Conservation (phyloP, 2,113 vertebrate genomes). For the Nycticorax nycticorax region DNA sequence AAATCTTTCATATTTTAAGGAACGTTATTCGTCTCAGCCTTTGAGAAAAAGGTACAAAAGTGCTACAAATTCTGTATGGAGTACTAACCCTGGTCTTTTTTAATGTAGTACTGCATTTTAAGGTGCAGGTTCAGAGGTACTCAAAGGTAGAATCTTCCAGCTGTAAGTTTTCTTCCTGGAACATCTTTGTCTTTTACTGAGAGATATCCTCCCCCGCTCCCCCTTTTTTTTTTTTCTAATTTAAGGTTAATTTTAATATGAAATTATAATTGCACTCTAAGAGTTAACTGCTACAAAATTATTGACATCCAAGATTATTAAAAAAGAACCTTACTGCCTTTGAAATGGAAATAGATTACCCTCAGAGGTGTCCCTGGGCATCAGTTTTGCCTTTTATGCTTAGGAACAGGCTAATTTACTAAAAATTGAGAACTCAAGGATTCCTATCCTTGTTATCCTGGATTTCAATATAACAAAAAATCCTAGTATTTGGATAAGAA, state of each 20-base stretch:
- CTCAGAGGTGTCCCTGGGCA: not conserved
- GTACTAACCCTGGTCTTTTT: not conserved
- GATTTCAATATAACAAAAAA: not conserved
- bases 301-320: not conserved
- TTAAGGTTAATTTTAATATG: not conserved
- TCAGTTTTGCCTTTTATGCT: not conserved
- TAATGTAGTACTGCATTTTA: not conserved
- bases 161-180: not conserved
- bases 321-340: not conserved
- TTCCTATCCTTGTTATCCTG: not conserved
- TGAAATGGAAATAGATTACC: not conserved
- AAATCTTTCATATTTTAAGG: not conserved
- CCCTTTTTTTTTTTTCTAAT: not conserved
- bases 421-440: not conserved
- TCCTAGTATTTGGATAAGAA: not conserved
- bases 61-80: not conserved
- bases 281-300: not conserved
- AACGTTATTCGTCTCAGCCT: not conserved
- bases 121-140: not conserved
- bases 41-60: not conserved
- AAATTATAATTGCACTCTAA: not conserved
- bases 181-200: not conserved
- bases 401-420: not conserved
- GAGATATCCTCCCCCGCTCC: rapidly evolving
- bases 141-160: not conserved